Conservation (phyloP, 2,113 vertebrate species). For the Hippocampus mohnikei region DNA sequence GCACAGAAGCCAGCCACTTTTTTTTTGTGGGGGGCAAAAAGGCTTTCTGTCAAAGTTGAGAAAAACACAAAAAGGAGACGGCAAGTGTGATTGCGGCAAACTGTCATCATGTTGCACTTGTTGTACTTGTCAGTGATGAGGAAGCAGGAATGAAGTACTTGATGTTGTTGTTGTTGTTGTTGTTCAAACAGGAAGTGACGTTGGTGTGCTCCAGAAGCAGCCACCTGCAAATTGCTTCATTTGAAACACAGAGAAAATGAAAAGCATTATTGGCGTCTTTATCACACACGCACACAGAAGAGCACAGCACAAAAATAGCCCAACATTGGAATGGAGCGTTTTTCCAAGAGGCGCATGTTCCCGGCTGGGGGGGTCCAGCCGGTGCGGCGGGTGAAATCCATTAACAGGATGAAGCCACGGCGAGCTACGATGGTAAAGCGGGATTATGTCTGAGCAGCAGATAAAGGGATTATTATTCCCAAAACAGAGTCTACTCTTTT, state of each 20-base stretch:
- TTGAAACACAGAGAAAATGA: background rate
- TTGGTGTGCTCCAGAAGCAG: background rate
- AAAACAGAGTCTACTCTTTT: conserved; percentile 76
- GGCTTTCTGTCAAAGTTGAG: too few relatives aligned
- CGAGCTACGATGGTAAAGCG: conserved; percentile 73
- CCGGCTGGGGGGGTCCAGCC: background rate
- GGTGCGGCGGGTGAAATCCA: conserved; percentile 66
- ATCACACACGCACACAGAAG: background rate
- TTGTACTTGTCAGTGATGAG: background rate
- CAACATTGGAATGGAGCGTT: background rate
- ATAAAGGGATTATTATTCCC: conserved; percentile 94
- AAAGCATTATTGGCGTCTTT: background rate
- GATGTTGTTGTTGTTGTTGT: background rate
- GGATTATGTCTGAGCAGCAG: conserved; percentile 90
- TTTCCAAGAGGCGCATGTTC: background rate
- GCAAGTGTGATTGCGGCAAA: background rate
- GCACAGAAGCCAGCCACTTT: too few relatives aligned
- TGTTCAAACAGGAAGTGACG: background rate
- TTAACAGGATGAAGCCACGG: conserved; percentile 88
- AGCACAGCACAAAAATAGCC: background rate
- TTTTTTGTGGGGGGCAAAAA: too few relatives aligned
- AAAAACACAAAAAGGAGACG: too few relatives aligned
- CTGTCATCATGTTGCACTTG: background rate
- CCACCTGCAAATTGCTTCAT: background rate
- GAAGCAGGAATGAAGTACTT: background rate